phyloP scores from a whole-genome alignment of 2,888 invertebrate species.

The Drosophila niveifrons region DNA sequence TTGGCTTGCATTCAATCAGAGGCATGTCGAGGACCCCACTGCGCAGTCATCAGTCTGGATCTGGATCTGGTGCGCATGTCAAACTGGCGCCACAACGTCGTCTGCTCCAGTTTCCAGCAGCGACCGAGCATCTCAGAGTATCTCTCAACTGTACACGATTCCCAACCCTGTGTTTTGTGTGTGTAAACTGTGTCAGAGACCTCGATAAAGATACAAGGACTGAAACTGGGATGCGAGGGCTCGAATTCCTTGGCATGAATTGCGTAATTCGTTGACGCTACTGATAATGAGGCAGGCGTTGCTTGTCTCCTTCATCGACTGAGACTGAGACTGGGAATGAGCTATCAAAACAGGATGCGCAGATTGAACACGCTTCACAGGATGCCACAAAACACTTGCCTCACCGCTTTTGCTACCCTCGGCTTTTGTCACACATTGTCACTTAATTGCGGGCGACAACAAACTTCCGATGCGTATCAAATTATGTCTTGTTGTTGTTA shows the following conservation, averaged over 20 bases:
- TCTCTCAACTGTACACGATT: slow-evolving; percentile 43
- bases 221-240: neutral
- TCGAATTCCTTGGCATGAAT: slow-evolving; percentile 56
- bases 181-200: slow-evolving; percentile 69
- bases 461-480: slow-evolving; percentile 71
- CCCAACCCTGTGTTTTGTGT: slow-evolving; percentile 8
- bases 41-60: slow-evolving; percentile 43
- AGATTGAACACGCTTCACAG: slow-evolving; percentile 68
- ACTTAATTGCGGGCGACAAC: slow-evolving; percentile 58
- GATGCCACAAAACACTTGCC: slow-evolving; percentile 14
- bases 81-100: slow-evolving; percentile 79
- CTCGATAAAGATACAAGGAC: slow-evolving; percentile 1
- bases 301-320: slow-evolving; percentile 5
- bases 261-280: slow-evolving; percentile 65
- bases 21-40: slow-evolving; percentile 31
- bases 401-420: neutral
- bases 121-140: slow-evolving; percentile 34
- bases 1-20: slow-evolving; percentile 60
- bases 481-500: slow-evolving; percentile 49
- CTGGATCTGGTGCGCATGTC: slow-evolving; percentile 77
- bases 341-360: slow-evolving; percentile 62
- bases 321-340: slow-evolving; percentile 2
- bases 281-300: slow-evolving; percentile 71
- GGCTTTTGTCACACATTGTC: slow-evolving; percentile 19
- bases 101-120: slow-evolving; percentile 77